Evolutionary conservation across 92 coral and sea anemone species (phyloP).

Genomic region (Virgularia gustaviana): DNA sequence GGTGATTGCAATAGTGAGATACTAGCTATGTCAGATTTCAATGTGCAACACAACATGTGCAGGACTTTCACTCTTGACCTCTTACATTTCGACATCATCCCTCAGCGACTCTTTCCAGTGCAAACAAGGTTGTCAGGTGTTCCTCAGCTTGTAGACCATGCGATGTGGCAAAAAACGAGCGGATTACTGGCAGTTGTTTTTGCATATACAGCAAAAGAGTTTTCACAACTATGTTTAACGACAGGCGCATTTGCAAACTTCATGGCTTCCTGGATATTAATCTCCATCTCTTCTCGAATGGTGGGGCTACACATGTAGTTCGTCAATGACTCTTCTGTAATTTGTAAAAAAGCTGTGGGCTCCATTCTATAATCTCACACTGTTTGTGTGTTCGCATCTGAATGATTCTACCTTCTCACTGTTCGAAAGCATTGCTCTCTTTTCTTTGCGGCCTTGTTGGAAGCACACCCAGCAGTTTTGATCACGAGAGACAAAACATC

Average conservation of each 20-base stretch:
- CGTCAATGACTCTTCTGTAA: neutral
- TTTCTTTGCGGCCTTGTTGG: neutral
- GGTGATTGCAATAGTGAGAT: too few species aligned
- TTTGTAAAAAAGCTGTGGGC: neutral
- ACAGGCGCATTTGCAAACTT: conserved; percentile 12
- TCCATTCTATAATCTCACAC: neutral
- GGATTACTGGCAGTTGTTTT: conserved; percentile 13
- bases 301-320: neutral
- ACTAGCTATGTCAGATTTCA: too few species aligned
- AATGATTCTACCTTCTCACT: neutral
- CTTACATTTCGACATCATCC: conserved; percentile 10
- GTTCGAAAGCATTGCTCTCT: neutral
- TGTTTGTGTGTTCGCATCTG: conserved; percentile 28
- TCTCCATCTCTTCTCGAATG: neutral
- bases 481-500: neutral
- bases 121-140: neutral
- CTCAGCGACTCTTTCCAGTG: conserved; percentile 4
- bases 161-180: conserved; percentile 8
- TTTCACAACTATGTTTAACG: neutral
- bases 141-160: neutral
- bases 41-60: neutral
- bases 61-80: neutral
- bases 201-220: conserved; percentile 6
- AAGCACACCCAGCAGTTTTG: neutral
- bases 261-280: neutral